Conservation (phyloP, 2,797 vertebrate genomes). For the Babyrousa celebensis region DNA sequence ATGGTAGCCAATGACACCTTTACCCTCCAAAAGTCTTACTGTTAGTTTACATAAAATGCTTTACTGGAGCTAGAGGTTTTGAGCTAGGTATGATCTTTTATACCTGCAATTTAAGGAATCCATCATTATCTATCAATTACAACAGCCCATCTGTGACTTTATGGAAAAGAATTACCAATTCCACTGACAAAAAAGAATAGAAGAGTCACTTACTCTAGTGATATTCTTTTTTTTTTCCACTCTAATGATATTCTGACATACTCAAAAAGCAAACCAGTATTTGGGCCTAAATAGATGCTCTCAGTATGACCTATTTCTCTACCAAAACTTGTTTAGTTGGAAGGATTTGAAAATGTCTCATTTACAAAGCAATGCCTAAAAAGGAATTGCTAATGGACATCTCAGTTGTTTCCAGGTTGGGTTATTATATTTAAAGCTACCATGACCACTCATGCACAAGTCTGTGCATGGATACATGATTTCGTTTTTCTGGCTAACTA, state of each 20-base stretch:
- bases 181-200: conserved; percentile 4
- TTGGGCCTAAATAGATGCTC: neutral
- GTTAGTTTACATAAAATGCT: neutral
- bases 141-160: neutral
- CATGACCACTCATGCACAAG: neutral
- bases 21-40: neutral
- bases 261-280: neutral
- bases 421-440: neutral
- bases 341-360: neutral
- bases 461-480: neutral
- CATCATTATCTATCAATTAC: neutral
- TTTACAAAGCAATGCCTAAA: neutral
- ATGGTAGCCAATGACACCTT: neutral
- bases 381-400: neutral
- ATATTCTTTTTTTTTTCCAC: too few species aligned
- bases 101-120: neutral
- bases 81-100: neutral
- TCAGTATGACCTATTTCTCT: neutral
- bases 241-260: conserved; percentile 31
- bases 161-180: neutral
- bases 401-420: neutral
- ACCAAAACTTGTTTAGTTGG: neutral
- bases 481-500: neutral
- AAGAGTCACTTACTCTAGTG: neutral
- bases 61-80: neutral